A percentile compares a stretch with the other conserved stretches of the same genome.
phyloP scores from a whole-genome alignment of 1,140 invertebrate species.

The Frieseomelitta varia region DNA sequence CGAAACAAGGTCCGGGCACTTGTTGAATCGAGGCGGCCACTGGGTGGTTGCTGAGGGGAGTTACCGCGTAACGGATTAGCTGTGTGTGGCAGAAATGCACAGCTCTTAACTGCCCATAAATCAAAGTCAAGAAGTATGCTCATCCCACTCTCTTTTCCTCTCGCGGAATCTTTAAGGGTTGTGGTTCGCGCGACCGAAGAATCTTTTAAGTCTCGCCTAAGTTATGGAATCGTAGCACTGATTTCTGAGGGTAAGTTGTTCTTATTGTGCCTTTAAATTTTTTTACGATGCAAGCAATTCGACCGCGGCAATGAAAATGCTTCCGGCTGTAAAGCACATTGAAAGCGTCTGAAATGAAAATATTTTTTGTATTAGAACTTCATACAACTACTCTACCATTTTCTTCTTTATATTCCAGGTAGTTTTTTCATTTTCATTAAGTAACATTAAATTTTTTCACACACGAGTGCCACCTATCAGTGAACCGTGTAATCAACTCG shows the following conservation, averaged over 20 bases:
- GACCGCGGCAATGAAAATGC: neutral
- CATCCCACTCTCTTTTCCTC: constrained; percentile 23
- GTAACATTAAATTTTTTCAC: neutral
- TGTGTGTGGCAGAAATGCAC: constrained; percentile 66
- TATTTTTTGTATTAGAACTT: neutral
- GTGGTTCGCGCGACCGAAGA: neutral
- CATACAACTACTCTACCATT: neutral
- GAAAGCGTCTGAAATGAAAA: neutral
- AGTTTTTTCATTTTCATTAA: neutral
- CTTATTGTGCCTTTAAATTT: neutral
- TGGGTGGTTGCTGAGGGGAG: constrained; percentile 42
- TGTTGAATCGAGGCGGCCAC: constrained; percentile 79
- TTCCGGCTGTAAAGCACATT: neutral
- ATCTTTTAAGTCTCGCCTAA: constrained; percentile 13
- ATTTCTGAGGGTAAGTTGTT: neutral
- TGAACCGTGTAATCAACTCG: neutral
- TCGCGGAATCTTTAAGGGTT: constrained; percentile 45
- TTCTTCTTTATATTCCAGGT: neutral
- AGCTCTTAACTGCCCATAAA: constrained; percentile 78
- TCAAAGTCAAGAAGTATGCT: constrained; percentile 75
- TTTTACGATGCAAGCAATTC: neutral
- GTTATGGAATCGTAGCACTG: neutral
- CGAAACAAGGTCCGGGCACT: constrained; percentile 73
- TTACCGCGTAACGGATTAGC: constrained; percentile 77
- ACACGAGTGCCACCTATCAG: neutral